Evolutionary conservation across 1,140 invertebrate genomes (phyloP).

Genomic region (Heliconius eleuchia): DNA sequence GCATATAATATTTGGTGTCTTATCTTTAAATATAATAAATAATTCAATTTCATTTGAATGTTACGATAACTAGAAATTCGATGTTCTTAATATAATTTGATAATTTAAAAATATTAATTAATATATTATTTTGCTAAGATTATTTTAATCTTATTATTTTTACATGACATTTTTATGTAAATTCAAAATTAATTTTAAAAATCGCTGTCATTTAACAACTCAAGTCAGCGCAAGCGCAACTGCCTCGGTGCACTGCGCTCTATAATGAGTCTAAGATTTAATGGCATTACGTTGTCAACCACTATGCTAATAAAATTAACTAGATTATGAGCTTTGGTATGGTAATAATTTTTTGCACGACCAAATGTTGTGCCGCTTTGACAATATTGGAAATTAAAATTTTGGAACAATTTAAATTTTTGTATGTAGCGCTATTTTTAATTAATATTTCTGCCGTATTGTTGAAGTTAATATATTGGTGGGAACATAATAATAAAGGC

Average conservation of each 20-base stretch:
- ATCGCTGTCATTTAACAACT: neutral
- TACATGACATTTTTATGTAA: too few species aligned
- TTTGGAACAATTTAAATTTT: neutral
- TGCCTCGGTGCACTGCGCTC: slow-evolving; percentile 31
- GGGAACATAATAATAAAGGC: neutral
- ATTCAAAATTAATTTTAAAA: neutral
- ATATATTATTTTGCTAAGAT: too few species aligned
- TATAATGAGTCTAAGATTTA: slow-evolving; percentile 41
- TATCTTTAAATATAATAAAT: too few species aligned
- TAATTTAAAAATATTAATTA: too few species aligned
- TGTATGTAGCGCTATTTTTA: too few species aligned
- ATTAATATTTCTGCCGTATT: too few species aligned
- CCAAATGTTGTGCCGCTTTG: neutral
- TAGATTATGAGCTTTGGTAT: slow-evolving; percentile 38
- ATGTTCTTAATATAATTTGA: too few species aligned
- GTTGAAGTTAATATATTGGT: neutral
- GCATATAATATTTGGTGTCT: too few species aligned
- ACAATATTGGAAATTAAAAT: neutral
- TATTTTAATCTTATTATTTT: too few species aligned
- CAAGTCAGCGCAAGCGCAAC: slow-evolving; percentile 23
- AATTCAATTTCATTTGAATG: too few species aligned
- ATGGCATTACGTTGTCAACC: slow-evolving; percentile 48
- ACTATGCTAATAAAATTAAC: slow-evolving; percentile 51
- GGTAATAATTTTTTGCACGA: slow-evolving; percentile 10
- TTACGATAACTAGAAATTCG: too few species aligned